Evolutionary conservation across 2,888 invertebrate genomes (phyloP).

Genomic region (Leucania comma): DNA sequence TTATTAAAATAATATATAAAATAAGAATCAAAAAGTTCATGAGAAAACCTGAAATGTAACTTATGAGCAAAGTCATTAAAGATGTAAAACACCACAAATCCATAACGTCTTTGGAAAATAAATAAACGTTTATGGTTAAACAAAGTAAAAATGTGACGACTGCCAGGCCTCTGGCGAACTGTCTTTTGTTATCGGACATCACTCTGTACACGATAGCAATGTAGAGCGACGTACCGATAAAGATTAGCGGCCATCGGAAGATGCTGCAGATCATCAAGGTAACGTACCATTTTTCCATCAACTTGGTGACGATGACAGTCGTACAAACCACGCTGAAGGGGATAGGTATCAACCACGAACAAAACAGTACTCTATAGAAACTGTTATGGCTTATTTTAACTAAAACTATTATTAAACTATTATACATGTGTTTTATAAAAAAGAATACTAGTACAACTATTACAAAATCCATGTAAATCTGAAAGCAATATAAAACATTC

Average conservation of each 20-base stretch:
- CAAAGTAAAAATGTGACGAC: slow-evolving; percentile 84
- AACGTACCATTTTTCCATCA: slow-evolving; percentile 71
- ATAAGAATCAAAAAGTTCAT: slow-evolving; percentile 80
- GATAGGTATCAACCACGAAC: slow-evolving; percentile 82
- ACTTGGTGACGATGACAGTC: slow-evolving; percentile 63
- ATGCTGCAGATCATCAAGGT: slow-evolving; percentile 79
- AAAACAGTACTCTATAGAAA: slow-evolving; percentile 76
- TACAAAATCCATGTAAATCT: slow-evolving; percentile 84
- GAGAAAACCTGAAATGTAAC: slow-evolving; percentile 78
- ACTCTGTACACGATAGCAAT: slow-evolving; percentile 78
- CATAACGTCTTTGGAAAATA: slow-evolving; percentile 81
- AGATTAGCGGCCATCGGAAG: slow-evolving; percentile 84
- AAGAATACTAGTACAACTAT: slow-evolving; percentile 82
- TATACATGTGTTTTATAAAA: slow-evolving; percentile 87
- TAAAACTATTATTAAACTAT: slow-evolving; percentile 82
- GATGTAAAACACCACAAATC: slow-evolving; percentile 78
- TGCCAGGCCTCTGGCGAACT: slow-evolving; percentile 82
- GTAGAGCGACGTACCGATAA: slow-evolving; percentile 79
- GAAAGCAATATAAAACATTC: slow-evolving; percentile 69
- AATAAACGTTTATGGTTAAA: slow-evolving; percentile 81
- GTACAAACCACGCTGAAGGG: slow-evolving; percentile 75
- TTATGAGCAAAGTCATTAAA: slow-evolving; percentile 71
- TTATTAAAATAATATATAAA: slow-evolving; percentile 79
- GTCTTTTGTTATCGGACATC: slow-evolving; percentile 79
- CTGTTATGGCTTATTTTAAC: slow-evolving; percentile 80